Evolutionary conservation across 2,888 invertebrate genomes (phyloP), one percentile per base, ranked within the genome.

Genomic region (Caprella mutica): DNA sequence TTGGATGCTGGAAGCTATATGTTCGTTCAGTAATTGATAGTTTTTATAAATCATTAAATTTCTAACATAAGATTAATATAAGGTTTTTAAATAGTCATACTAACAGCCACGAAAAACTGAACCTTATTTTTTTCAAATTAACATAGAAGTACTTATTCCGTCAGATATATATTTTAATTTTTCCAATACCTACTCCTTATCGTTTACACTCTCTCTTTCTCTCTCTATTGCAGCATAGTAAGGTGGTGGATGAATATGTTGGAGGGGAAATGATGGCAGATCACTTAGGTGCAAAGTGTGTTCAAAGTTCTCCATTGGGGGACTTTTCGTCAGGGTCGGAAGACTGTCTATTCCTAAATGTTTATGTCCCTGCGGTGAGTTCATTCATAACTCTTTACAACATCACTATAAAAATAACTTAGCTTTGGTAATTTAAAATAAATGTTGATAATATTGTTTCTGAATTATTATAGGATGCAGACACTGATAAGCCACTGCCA

Each of bases 401-500:
- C n/a, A n/a, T n/a, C n/a, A n/a, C n/a, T n/a, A n/a, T n/a, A n/a
- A n/a, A n/a, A n/a, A n/a, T n/a, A n/a, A n/a, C n/a, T n/a, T n/a
- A n/a, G n/a, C n/a, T n/a, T n/a, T n/a, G n/a, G n/a, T n/a, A n/a
- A n/a, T n/a, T n/a, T n/a, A n/a, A n/a, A n/a, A n/a, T n/a, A n/a
- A n/a, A n/a, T n/a, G n/a, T n/a, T n/a, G n/a, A 33, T 33, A 33
- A 33, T 9, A 14, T 33, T 9, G 33, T 42, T 17, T 19, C 17
- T 14, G 9, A 12, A 9, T 17, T 17, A 9, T 17, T 17, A 42
- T 9, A 17, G n/a, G 17, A 17, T 42, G 17, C 8, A 8, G 21
- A 8, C 12, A 3, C 6, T 1, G 33, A 1, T 9, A 29, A 6
- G 2, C 24, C 17, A 0, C 46, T 64, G 2, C 77, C 77, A 0